Evolutionary conservation across 1,140 invertebrate genomes (phyloP), one percentile per base, ranked within the genome.

Genomic region (Macrobrachium nipponense): DNA sequence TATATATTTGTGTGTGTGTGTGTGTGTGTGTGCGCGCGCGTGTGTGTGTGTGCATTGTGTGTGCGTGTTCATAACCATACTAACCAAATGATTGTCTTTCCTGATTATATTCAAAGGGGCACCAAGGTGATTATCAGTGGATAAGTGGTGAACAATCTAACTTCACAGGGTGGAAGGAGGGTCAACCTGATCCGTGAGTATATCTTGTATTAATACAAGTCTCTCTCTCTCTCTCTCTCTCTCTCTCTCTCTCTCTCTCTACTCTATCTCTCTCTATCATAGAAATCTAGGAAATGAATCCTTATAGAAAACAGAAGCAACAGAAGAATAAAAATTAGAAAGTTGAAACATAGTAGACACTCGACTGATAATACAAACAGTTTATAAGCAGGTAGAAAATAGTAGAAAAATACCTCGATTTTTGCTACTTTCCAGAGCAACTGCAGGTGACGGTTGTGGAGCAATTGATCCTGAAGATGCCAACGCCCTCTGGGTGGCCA

Each of bases 201-300:
- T 27, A 18, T 27, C 7, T 36, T 23, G n/a, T 15, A 20, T 51
- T 51, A 73, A 43, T 43, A 36, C 18, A 73, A 44, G 36, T 51
- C 15, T 75, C 36, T 75, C 36, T 76, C 73, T 76, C 73, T 76
- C 73, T 76, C 73, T 76, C 73, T 76, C 73, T 76, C 73, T 76
- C 73, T 76, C 73, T 76, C 73, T 76, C 73, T 76, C 73, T 76
- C 73, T 76, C 73, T 76, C 73, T 76, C 73, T 76, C 73, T 75
- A n/a, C n/a, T n/a, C n/a, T n/a, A n/a, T 36, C 73, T 76, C 73
- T 76, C 73, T 76, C 43, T 73, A 8, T 73, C 70, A 12, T 23
- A 72, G 14, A n/a, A 72, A 72, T 72, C 27, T n/a, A 36, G 12
- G 27, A 23, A 66, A 66, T 23, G 64, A 20, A 12, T 14, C 64